Evolutionary conservation across 2,113 vertebrate genomes (phyloP), one percentile per base, ranked within the genome.

Genomic region (Australoheros scitulus): DNA sequence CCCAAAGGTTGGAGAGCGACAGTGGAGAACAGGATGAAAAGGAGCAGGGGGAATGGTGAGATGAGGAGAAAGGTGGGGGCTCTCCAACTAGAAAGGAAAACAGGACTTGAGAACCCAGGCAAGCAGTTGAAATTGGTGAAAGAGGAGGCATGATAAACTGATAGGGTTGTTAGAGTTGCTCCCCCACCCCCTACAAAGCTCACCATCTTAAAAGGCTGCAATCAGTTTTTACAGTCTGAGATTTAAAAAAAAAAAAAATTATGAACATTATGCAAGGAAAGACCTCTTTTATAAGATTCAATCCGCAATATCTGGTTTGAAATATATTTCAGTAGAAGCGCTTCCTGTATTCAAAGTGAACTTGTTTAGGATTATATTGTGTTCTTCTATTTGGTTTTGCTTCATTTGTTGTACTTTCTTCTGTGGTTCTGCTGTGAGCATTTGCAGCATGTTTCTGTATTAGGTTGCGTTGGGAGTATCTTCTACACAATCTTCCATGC

Each of bases 1-100:
- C 65, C 68, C 56, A 90, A 79, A 88, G 74, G 82, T 86, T 79
- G 79, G 75, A 87, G 84, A 77, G 72, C 81, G 82, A 80, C 58
- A 50, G 78, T 63, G 68, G 81, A 84, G 79, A 65, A 82, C 22
- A 57, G 87, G 76, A 77, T 75, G 68, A 89, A 85, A 61, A 61
- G 22, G 74, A 61, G 57, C 55, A 32, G 36, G 36, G 74, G 64
- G 82, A 47, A 56, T 52, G 81, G 76, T 22, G 76, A 38, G 55
- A 60, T 41, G 41, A 50, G 60, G 61, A 43, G 2, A 20, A 41
- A 56, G 36, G 64, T 9, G 26, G 65, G 17, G 43, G 43, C 11
- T 57, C 32, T 63, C 3, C 55, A 26, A 14, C 63, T 52, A 68
- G 17, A 81, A 24, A 70, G 58, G 50, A 26, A 41, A 58, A 38